Conservation (phyloP, 1,140 invertebrate species). For the Bradynema listronoti region DNA sequence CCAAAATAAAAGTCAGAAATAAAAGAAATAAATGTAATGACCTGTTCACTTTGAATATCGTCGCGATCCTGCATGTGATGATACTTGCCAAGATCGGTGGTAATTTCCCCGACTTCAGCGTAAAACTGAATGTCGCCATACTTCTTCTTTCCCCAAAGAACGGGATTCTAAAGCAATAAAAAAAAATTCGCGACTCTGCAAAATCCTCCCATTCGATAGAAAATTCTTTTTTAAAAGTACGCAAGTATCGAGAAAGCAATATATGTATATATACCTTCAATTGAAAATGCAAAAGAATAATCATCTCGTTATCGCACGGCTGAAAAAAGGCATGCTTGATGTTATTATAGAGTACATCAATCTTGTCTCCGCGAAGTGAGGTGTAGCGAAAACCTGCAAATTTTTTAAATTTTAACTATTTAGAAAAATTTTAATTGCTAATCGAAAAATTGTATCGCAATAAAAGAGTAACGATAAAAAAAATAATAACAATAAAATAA, state of each 20-base stretch:
- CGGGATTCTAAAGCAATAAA: conserved; percentile 70
- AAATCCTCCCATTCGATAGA: too few species aligned
- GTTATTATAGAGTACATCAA: conserved; percentile 98
- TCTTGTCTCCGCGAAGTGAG: conserved; percentile 93
- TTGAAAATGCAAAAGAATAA: conserved; percentile 96
- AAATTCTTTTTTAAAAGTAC: too few species aligned
- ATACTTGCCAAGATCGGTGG: conserved; percentile 96
- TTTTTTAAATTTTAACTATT: too few species aligned
- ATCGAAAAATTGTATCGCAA: too few species aligned
- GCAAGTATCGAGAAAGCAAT: too few species aligned
- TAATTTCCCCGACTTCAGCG: conserved; percentile 98
- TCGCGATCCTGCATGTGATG: conserved; percentile 99
- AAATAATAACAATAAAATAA: conserved; percentile 8
- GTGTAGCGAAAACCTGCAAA: conserved; percentile 86
- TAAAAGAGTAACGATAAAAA: conserved; percentile 3
- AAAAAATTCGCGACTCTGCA: background rate
- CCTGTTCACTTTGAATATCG: conserved; percentile 92
- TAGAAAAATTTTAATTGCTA: too few species aligned
- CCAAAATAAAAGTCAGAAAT: too few species aligned
- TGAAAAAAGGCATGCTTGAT: conserved; percentile 99
- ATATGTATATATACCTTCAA: conserved; percentile 71
- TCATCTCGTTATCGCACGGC: conserved; percentile 98
- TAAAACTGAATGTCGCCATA: conserved; percentile 98
- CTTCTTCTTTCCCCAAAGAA: conserved; percentile 99
- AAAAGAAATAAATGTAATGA: too few species aligned